A percentile compares a stretch with the other conserved stretches of the same genome.
phyloP scores from a whole-genome alignment of 1,140 invertebrate species.

The Drosophila subpulchrella region DNA sequence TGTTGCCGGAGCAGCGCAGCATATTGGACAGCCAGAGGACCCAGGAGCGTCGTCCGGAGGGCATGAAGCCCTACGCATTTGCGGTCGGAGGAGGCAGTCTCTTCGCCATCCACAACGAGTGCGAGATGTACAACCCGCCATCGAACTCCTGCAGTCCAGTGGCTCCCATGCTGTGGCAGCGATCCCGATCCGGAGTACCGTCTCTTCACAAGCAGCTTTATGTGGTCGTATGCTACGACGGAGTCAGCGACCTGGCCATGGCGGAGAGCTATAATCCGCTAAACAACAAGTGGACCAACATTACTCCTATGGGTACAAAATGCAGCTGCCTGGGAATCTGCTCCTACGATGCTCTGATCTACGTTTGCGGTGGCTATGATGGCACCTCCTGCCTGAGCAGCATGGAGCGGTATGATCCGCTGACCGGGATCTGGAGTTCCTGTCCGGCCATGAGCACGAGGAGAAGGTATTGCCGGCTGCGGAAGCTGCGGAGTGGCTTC shows the following conservation, averaged over 20 bases:
- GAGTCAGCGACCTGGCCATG: conserved; percentile 88
- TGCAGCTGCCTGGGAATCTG: conserved; percentile 86
- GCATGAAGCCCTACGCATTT: conserved; percentile 88
- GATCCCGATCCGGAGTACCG: conserved; percentile 88
- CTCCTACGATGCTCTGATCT: conserved; percentile 88
- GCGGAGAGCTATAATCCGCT: conserved; percentile 89
- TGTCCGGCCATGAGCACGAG: conserved; percentile 89
- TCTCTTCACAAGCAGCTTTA: conserved; percentile 87
- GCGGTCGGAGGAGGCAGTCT: conserved; percentile 89
- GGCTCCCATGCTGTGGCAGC: conserved; percentile 87
- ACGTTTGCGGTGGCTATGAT: conserved; percentile 90
- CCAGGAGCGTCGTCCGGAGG: conserved; percentile 88
- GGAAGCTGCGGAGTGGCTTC: conserved; percentile 88
- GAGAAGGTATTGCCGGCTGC: conserved; percentile 88
- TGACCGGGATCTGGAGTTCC: conserved; percentile 88
- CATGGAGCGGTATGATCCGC: conserved; percentile 89
- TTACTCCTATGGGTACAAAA: conserved; percentile 91
- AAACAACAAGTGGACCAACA: conserved; percentile 87
- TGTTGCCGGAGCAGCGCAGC: conserved; percentile 88
- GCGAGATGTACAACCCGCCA: conserved; percentile 89
- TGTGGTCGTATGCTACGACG: conserved; percentile 89
- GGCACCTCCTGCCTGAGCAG: conserved; percentile 89
- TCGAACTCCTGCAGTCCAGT: conserved; percentile 88
- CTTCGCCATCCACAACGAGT: conserved; percentile 90
- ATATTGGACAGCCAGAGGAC: conserved; percentile 87